Evolutionary conservation across 2,888 invertebrate species (phyloP).

Genomic region (Apomyelois bistriatella): DNA sequence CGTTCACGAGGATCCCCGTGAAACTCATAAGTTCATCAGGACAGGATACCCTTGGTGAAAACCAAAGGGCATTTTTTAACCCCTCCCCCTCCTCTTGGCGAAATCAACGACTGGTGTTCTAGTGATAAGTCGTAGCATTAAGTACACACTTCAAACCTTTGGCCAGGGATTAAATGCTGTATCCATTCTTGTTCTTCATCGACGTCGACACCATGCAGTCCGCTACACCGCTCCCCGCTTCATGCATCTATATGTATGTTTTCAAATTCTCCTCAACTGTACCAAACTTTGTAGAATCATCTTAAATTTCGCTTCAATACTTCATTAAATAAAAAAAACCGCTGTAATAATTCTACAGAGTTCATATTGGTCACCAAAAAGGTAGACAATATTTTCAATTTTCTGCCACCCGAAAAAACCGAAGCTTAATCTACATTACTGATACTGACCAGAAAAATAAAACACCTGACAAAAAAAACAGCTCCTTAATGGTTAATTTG

Average conservation of each 20-base stretch:
- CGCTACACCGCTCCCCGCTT: slow-evolving; percentile 49
- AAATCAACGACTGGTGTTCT: too few relatives aligned
- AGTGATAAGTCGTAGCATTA: too few relatives aligned
- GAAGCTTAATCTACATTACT: slow-evolving; percentile 54
- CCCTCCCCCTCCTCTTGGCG: too few relatives aligned
- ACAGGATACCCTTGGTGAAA: too few relatives aligned
- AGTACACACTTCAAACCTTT: too few relatives aligned
- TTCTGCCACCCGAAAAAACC: slow-evolving; percentile 54
- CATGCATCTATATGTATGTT: slow-evolving; percentile 60
- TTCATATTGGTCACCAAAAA: not conserved
- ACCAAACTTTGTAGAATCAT: slow-evolving; percentile 21
- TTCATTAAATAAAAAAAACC: too few relatives aligned
- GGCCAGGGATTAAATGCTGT: slow-evolving; percentile 33
- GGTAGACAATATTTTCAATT: slow-evolving; percentile 31
- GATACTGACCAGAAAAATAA: not conserved
- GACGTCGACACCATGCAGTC: slow-evolving; percentile 53
- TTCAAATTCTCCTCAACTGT: slow-evolving; percentile 32
- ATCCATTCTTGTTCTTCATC: slow-evolving; percentile 35
- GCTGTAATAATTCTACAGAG: slow-evolving; percentile 10
- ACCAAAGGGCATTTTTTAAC: too few relatives aligned
- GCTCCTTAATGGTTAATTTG: too few relatives aligned
- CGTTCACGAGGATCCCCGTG: too few relatives aligned
- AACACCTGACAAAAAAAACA: too few relatives aligned
- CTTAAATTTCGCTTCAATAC: too few relatives aligned
- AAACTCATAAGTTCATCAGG: too few relatives aligned